Conservation (phyloP, 2,797 vertebrate genomes). For the Myiotriccus ornatus region DNA sequence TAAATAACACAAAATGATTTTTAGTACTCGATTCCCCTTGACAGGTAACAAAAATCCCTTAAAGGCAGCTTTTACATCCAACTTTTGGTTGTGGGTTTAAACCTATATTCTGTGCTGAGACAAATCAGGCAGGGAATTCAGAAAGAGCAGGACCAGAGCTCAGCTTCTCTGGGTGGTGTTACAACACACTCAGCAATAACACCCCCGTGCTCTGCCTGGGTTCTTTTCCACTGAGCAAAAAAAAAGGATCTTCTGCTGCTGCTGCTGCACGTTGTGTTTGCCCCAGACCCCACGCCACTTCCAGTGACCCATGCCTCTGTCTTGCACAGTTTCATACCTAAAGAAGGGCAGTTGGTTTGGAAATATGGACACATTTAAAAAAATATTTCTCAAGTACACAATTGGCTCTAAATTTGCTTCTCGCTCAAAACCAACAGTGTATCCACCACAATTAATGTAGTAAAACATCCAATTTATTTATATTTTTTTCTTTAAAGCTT, state of each 20-base stretch:
- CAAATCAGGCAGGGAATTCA: neutral
- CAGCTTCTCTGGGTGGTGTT: neutral
- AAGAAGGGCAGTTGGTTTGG: neutral
- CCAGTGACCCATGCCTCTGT: neutral
- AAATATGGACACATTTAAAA: neutral
- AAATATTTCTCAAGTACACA: neutral
- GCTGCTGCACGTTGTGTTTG: neutral
- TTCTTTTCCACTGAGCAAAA: neutral
- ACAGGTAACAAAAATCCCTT: neutral
- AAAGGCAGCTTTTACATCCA: neutral
- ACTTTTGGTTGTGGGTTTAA: neutral
- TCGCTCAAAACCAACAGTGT: neutral
- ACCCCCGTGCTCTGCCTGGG: neutral
- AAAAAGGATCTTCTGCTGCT: neutral
- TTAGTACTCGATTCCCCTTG: neutral
- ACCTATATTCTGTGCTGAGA: neutral
- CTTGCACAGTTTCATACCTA: accelerated
- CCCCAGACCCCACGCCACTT: too few relatives aligned
- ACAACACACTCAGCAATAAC: neutral
- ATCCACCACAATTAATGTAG: neutral
- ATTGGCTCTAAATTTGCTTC: neutral
- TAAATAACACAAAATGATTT: neutral
- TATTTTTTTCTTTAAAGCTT: neutral
- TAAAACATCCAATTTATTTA: neutral
- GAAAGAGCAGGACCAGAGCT: neutral